Evolutionary conservation across 2,113 vertebrate genomes (phyloP).

Genomic region (Macrotis lagotis): DNA sequence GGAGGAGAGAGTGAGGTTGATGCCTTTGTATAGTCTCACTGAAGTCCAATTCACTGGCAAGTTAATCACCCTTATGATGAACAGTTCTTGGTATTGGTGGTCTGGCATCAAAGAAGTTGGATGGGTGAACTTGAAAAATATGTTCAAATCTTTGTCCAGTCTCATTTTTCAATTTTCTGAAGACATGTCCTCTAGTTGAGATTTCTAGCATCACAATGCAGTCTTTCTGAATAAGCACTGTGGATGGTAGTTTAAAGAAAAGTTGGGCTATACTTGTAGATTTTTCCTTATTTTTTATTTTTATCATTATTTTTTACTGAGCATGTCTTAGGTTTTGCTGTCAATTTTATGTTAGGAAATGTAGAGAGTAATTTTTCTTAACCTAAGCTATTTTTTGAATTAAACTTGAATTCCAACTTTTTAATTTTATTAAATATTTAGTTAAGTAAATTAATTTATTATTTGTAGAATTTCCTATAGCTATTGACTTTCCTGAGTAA

Average conservation of each 20-base stretch:
- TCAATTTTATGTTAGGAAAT: background rate
- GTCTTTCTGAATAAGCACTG: background rate
- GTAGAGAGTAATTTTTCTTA: constrained; percentile 33
- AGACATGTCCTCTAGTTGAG: background rate
- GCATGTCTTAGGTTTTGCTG: background rate
- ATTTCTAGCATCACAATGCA: background rate
- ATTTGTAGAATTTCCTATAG: constrained; percentile 62
- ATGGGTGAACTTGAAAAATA: background rate
- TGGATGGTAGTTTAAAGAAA: constrained; percentile 1
- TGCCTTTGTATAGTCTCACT: background rate
- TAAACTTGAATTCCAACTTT: constrained; percentile 37
- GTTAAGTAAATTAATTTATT: constrained; percentile 47
- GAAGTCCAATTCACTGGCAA: background rate
- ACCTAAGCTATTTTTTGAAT: constrained; percentile 36
- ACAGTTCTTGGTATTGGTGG: background rate
- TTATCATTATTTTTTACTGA: constrained; percentile 5
- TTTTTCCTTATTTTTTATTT: constrained; percentile 2
- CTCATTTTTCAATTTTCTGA: background rate
- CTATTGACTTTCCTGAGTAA: constrained; percentile 36
- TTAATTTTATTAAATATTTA: constrained; percentile 54
- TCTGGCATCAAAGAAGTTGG: background rate
- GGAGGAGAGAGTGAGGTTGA: no score
- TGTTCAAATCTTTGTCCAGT: background rate
- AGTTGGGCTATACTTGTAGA: constrained; percentile 14
- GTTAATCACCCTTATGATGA: background rate